Conservation (phyloP, 2,113 vertebrate genomes). For the Colossoma macropomum region DNA sequence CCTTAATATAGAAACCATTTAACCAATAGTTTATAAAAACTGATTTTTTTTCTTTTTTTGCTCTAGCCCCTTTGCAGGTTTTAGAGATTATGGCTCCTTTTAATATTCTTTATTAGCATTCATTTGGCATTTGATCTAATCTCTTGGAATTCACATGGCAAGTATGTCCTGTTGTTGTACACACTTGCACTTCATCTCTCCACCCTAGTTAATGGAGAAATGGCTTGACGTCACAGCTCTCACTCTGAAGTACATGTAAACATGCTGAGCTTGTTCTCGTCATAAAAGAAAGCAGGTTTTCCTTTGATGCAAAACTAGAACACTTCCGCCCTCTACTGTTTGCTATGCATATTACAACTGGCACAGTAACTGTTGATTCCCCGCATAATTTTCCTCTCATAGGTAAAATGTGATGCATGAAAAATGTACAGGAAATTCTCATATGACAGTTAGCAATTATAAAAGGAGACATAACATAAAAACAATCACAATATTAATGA, state of each 20-base stretch:
- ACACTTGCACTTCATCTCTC: neutral
- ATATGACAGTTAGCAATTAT: no score
- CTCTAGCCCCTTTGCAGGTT: neutral
- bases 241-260: neutral
- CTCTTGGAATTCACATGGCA: neutral
- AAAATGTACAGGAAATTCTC: no score
- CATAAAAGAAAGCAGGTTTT: neutral
- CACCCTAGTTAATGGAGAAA: neutral
- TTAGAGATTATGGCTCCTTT: neutral
- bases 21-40: no score
- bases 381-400: no score
- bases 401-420: no score
- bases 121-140: neutral
- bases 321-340: neutral
- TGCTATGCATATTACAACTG: neutral
- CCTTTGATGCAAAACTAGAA: neutral
- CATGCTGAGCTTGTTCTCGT: neutral
- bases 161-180: neutral
- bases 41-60: no score
- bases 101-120: neutral
- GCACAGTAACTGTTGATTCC: no score
- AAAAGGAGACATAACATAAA: no score
- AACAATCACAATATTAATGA: no score
- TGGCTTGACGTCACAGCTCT: neutral
- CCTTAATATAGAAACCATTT: neutral